phyloP scores from a whole-genome alignment of 2,113 vertebrate species.

The Panthera leo region DNA sequence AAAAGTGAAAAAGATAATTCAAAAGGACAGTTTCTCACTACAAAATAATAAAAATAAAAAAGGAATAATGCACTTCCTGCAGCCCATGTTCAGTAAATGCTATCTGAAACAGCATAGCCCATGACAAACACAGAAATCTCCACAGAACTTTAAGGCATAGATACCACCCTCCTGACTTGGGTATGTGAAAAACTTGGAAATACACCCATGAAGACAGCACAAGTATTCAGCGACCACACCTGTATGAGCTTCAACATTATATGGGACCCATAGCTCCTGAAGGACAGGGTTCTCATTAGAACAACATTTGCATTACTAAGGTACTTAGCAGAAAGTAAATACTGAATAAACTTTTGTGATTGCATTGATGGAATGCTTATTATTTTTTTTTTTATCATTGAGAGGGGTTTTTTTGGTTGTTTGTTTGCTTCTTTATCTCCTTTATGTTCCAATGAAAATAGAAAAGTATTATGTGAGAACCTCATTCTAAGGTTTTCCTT shows the following conservation, averaged over 20 bases:
- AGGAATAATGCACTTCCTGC: not conserved
- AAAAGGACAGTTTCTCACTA: not conserved
- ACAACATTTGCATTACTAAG: not conserved
- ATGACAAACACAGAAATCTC: not conserved
- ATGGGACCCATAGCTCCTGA: not conserved
- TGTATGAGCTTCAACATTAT: not conserved
- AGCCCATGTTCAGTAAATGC: not conserved
- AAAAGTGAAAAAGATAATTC: not conserved
- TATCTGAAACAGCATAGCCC: not conserved
- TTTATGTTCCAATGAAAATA: not conserved
- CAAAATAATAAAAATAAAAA: not conserved
- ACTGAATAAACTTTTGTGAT: not conserved
- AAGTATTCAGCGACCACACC: not conserved
- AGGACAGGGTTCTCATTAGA: not conserved
- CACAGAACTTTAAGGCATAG: not conserved
- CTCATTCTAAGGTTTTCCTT: not conserved
- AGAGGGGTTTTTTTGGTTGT: not conserved
- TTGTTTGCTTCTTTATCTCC: not conserved
- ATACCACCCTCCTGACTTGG: rapidly evolving
- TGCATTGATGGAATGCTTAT: not conserved
- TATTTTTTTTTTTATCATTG: not conserved
- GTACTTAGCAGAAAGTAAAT: not conserved
- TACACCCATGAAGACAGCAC: not conserved
- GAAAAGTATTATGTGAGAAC: not conserved
- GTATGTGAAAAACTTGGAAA: not conserved